Percentiles rank a stretch among this genome's conserved stretches.
Evolutionary conservation across 1,140 invertebrate species (phyloP).

Genomic region (Cataglyphis hispanica): DNA sequence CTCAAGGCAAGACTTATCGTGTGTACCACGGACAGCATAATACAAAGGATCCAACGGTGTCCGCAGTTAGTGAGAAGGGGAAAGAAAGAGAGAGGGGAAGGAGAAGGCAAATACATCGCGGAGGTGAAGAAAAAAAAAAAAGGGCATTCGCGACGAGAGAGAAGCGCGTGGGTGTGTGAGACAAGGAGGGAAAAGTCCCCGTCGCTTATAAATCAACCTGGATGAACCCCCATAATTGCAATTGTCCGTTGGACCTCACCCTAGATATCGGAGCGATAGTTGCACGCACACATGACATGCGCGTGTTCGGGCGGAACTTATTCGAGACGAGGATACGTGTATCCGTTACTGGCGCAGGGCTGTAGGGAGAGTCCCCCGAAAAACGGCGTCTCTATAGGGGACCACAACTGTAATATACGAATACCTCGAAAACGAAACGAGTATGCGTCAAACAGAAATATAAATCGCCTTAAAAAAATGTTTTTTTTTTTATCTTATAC

Average conservation of each 20-base stretch:
- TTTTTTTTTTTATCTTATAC: too few species aligned
- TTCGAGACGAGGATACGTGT: constrained; percentile 68
- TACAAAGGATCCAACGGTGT: neutral
- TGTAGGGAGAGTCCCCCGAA: constrained; percentile 49
- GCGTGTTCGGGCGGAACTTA: constrained; percentile 54
- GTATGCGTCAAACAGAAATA: too few species aligned
- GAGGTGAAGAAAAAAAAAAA: constrained; percentile 24
- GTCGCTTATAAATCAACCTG: constrained; percentile 74
- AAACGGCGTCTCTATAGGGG: neutral
- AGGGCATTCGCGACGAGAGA: neutral
- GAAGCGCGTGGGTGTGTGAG: constrained; percentile 55
- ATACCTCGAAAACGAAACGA: neutral
- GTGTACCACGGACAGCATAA: constrained; percentile 19
- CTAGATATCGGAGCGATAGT: constrained; percentile 67
- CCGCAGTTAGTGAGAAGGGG: neutral
- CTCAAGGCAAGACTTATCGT: constrained; percentile 3
- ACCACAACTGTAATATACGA: neutral
- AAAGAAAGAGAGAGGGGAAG: neutral
- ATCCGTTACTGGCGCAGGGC: constrained; percentile 72
- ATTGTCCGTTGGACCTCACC: constrained; percentile 73
- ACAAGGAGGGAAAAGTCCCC: constrained; percentile 48
- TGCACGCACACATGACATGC: constrained; percentile 4
- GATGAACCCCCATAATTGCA: constrained; percentile 73
- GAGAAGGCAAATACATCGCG: constrained; percentile 22
- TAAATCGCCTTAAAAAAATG: too few species aligned